A percentile compares a stretch with the other conserved stretches of the same genome.
These are phyloP conservation scores for Orientallactaga bullata DNA, from an alignment of 2,113 vertebrate species.

Conservation along the genomic window DNA sequence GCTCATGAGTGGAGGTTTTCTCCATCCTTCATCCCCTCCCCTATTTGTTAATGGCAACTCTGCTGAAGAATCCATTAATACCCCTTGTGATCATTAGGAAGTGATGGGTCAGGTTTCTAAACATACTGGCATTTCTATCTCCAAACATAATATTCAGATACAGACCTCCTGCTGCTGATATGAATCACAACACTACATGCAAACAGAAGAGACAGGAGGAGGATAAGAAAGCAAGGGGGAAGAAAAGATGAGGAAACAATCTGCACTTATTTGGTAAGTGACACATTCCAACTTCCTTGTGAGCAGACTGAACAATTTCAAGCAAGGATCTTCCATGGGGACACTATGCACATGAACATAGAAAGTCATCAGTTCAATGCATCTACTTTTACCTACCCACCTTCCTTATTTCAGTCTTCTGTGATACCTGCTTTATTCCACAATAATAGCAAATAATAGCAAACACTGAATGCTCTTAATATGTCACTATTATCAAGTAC, in stretches of 20 bases:
- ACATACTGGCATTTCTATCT: background rate
- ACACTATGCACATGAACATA: background rate
- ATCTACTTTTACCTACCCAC: background rate
- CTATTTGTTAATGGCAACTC: background rate
- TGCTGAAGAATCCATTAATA: background rate
- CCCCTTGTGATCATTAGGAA: background rate
- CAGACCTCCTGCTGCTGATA: background rate
- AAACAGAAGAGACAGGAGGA: background rate
- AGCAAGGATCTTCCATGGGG: too few species aligned
- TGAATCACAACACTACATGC: background rate
- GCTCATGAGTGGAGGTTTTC: background rate
- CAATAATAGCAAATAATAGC: background rate
- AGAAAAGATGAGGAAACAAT: background rate
- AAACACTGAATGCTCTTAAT: background rate
- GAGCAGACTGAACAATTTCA: background rate
- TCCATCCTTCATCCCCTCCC: background rate
- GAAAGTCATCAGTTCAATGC: rapidly evolving
- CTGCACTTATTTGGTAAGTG: rapidly evolving
- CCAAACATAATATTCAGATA: background rate
- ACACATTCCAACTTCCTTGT: background rate
- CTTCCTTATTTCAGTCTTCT: background rate
- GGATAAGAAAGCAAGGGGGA: background rate
- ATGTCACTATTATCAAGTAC: background rate
- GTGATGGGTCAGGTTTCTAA: background rate
- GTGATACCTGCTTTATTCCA: background rate